Conservation (phyloP, 1,140 invertebrate genomes). For the Arion vulgaris region DNA sequence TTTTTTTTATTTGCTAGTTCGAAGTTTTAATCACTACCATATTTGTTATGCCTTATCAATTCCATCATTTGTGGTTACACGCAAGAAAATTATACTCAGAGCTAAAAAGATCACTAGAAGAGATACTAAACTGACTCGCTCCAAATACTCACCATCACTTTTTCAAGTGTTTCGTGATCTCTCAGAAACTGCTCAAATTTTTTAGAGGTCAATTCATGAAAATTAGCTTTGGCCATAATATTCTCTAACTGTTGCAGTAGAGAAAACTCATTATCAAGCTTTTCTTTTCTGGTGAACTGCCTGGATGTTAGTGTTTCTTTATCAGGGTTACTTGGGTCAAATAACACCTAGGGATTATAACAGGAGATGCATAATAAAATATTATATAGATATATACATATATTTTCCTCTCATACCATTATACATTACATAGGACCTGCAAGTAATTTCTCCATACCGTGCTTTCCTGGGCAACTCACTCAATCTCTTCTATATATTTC, state of each 20-base stretch:
- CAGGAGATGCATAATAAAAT: background rate
- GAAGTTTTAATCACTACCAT: too few species aligned
- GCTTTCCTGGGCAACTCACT: too few species aligned
- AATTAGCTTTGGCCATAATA: conserved; percentile 69
- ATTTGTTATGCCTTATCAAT: too few species aligned
- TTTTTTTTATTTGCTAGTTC: too few species aligned
- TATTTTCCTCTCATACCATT: too few species aligned
- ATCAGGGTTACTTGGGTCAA: conserved; percentile 72
- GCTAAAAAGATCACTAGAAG: too few species aligned
- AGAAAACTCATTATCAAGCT: conserved; percentile 70
- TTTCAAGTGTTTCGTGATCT: conserved; percentile 60
- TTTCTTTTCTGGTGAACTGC: conserved; percentile 56
- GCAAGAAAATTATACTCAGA: too few species aligned
- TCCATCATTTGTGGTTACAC: too few species aligned
- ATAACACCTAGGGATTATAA: conserved; percentile 57
- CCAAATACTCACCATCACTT: conserved; percentile 63
- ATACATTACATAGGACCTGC: too few species aligned
- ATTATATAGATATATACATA: too few species aligned
- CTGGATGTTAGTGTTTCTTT: conserved; percentile 68
- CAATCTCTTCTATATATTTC: too few species aligned
- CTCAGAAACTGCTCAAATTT: conserved; percentile 55
- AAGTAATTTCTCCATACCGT: too few species aligned
- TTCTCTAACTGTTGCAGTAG: conserved; percentile 66
- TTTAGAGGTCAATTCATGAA: conserved; percentile 62
- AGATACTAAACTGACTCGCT: background rate